Evolutionary conservation across 2,113 vertebrate species (phyloP).

Genomic region (Formicarius rufipectus): DNA sequence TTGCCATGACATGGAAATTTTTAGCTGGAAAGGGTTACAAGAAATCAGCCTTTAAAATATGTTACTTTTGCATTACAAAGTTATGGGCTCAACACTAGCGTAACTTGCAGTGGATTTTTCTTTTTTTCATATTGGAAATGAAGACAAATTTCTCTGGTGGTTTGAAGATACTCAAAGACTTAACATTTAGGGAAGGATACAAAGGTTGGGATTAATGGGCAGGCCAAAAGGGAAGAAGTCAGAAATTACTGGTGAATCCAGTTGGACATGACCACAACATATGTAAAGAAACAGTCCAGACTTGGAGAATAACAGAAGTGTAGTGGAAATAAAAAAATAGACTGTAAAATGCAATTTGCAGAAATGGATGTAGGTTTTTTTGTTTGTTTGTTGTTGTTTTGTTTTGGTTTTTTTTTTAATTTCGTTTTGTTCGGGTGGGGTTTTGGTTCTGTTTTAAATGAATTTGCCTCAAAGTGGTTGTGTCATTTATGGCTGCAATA

Average conservation of each 20-base stretch:
- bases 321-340: background rate
- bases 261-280: background rate
- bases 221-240: background rate
- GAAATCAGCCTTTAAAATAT: background rate
- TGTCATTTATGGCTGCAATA: background rate
- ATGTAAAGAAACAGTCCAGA: background rate
- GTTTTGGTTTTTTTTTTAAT: background rate
- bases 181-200: background rate
- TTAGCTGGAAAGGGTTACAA: background rate
- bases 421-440: rapidly evolving
- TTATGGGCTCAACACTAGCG: background rate
- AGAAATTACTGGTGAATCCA: background rate
- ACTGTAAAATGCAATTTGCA: background rate
- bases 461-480: background rate
- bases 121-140: background rate
- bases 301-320: background rate
- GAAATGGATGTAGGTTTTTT: background rate
- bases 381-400: background rate
- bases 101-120: background rate
- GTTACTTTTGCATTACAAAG: background rate
- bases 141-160: background rate
- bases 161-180: background rate
- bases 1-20: background rate
- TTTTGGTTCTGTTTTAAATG: background rate
- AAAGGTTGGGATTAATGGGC: background rate